A percentile compares a stretch with the other conserved stretches of the same genome.
Evolutionary conservation across 1,140 invertebrate species (phyloP).

Genomic region (Neuroterus valhalla): DNA sequence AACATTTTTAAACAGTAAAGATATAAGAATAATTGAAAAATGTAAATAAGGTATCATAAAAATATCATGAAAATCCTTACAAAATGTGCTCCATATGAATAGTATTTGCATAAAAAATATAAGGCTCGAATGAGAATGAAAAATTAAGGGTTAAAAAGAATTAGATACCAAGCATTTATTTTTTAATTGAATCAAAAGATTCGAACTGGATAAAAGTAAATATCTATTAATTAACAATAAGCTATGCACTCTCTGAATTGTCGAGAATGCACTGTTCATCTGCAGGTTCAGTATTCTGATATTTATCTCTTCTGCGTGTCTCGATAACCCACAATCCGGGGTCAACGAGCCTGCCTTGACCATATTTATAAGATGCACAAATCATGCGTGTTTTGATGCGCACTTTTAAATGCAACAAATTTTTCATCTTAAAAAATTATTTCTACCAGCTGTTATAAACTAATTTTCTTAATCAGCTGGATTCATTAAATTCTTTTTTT

Average conservation of each 20-base stretch:
- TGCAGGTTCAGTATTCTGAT: conserved; percentile 46
- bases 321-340: conserved; percentile 62
- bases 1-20: too few relatives aligned
- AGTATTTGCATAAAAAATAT: too few relatives aligned
- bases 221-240: not conserved
- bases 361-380: conserved; percentile 27
- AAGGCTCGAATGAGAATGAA: too few relatives aligned
- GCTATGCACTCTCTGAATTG: conserved; percentile 6
- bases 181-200: not conserved
- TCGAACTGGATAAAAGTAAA: not conserved
- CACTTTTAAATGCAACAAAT: not conserved
- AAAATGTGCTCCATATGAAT: too few relatives aligned
- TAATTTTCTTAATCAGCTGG: too few relatives aligned
- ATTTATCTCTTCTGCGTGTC: conserved; percentile 48
- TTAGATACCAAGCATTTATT: not conserved
- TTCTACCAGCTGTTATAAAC: conserved; percentile 40
- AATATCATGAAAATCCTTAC: too few relatives aligned
- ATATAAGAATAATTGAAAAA: too few relatives aligned
- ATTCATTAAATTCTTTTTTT: not conserved
- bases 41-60: too few relatives aligned
- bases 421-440: conserved; percentile 35
- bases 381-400: not conserved
- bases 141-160: too few relatives aligned
- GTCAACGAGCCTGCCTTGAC: conserved; percentile 58
- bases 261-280: not conserved